Evolutionary conservation across 2,797 vertebrate species (phyloP), one percentile per base, ranked within the genome.

Genomic region (Mallotus villosus): DNA sequence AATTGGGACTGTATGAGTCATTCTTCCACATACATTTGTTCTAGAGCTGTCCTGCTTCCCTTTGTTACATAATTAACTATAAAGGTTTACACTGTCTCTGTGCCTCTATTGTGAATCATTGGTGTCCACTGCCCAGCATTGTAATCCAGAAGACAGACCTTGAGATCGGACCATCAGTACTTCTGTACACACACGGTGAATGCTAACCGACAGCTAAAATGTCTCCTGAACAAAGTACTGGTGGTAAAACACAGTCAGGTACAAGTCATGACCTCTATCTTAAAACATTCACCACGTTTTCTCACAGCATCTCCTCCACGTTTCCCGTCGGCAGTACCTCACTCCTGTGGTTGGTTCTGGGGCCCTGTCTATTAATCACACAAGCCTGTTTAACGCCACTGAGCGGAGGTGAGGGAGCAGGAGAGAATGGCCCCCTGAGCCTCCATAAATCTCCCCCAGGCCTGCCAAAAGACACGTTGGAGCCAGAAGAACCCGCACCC

Each of bases 361-460:
- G 55, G 46, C 70, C 70, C 72, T 7, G 75, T 22, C 63, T 73
- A 72, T 91, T 74, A 89, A 88, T 90, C 86, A 87, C 46, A 32
- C 5, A 76, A 68, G n/a, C 53, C 24, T 7, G 24, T 55, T 73
- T 76, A 80, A 80, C 69, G 46, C 80, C 65, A 32, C 71, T 71
- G 82, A 67, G 76, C 78, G 70, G 79, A 82, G 80, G 83, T 73
- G 77, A 79, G 77, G 55, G 12, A 66, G 72, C 70, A 74, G 78
- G 68, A 76, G 71, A 75, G 75, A 78, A 71, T 27, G 61, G 68
- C 68, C 25, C 46, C 67, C 64, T 3, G 4, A 12, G 51, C 58
- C 62, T 64, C 69, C 69, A 68, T 82, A 81, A 85, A 87, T 82
- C 74, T 80, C 83, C 81, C 74, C 68, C 73, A 71, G 74, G 76